Evolutionary conservation across 2,797 vertebrate species (phyloP).

Genomic region (Falco berigora): DNA sequence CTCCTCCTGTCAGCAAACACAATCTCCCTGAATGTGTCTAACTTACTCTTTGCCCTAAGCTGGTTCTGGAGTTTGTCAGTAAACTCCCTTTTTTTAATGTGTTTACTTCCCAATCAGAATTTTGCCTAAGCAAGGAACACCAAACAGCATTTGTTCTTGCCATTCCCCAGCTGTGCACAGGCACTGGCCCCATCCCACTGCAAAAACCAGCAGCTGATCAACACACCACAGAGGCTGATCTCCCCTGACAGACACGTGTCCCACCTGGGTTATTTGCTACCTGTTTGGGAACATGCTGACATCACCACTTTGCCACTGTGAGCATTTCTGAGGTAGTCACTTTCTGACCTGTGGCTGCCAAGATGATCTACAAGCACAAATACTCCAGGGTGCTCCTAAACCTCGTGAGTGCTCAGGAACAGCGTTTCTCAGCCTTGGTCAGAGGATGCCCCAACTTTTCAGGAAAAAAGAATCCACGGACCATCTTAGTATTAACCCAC

Average conservation of each 20-base stretch:
- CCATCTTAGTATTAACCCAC: not conserved
- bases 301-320: not conserved
- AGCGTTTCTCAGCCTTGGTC: accelerated
- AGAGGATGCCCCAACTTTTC: not conserved
- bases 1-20: not conserved
- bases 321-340: not conserved
- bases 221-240: not conserved
- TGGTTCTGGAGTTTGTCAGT: not conserved
- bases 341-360: not conserved
- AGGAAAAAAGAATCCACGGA: not conserved
- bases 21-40: not conserved
- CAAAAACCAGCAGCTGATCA: not conserved
- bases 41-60: not conserved
- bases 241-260: not conserved
- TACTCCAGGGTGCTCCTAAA: not conserved
- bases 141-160: accelerated
- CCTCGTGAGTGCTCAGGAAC: not conserved
- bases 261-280: not conserved
- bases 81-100: not conserved
- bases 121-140: not conserved
- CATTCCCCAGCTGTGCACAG: not conserved
- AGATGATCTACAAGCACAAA: not conserved
- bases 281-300: not conserved
- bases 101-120: not conserved
- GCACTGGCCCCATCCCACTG: not conserved